These are phyloP conservation scores for Babyrousa celebensis DNA, from an alignment of 2,797 vertebrate genomes.

Conservation along the genomic window DNA sequence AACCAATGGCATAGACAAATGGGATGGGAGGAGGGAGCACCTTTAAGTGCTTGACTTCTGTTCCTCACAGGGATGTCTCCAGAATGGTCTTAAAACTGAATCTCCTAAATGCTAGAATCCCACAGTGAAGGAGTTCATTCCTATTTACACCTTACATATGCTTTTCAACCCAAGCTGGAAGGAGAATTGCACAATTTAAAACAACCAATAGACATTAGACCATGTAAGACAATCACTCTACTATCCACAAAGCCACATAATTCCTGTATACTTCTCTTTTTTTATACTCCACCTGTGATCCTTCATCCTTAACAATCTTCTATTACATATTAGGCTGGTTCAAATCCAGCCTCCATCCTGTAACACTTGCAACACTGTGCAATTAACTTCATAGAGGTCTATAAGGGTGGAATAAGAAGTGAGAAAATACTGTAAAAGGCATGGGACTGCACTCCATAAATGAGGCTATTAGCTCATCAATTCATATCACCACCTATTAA, in stretches of 20 bases:
- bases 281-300: not conserved
- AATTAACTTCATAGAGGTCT: not conserved
- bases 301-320: not conserved
- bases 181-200: not conserved
- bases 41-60: not conserved
- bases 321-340: not conserved
- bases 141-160: not conserved
- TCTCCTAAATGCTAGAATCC: not conserved
- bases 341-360: not conserved
- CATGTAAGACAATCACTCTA: not conserved
- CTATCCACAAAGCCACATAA: not conserved
- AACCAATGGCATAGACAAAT: not conserved
- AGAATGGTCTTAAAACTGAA: not conserved
- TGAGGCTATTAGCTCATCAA: not conserved
- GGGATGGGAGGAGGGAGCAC: no score
- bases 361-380: not conserved
- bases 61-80: not conserved
- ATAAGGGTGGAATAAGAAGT: not conserved
- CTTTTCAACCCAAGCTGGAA: not conserved
- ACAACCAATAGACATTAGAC: not conserved
- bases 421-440: not conserved
- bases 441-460: not conserved
- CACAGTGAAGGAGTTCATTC: not conserved
- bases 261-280: not conserved
- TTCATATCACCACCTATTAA: not conserved